Percentiles rank a stretch among this genome's conserved stretches.
These are phyloP conservation scores for Hymenopus coronatus DNA, from an alignment of 2,888 invertebrate species.

Conservation along the genomic window DNA sequence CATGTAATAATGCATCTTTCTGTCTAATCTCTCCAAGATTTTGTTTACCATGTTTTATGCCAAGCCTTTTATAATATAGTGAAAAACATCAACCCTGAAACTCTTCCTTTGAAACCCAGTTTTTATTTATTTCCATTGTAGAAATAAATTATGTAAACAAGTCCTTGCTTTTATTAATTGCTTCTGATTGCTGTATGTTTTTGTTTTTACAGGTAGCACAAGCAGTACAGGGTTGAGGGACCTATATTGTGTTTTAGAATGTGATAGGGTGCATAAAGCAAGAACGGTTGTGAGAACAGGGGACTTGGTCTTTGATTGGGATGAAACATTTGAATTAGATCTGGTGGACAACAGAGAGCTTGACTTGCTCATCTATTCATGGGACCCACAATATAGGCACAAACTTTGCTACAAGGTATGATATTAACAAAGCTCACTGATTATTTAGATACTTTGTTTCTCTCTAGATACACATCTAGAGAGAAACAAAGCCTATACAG, in stretches of 20 bases:
- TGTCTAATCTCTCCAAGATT: no score
- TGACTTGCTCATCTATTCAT: slow-evolving; percentile 95
- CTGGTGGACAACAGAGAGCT: slow-evolving; percentile 91
- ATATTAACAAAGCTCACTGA: neutral
- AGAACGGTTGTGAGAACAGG: slow-evolving; percentile 94
- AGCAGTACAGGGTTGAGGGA: slow-evolving; percentile 63
- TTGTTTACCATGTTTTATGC: no score
- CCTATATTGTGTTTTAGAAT: slow-evolving; percentile 96
- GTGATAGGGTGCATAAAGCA: slow-evolving; percentile 94
- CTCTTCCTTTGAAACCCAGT: no score
- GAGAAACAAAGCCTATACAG: no score
- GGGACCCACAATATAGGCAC: slow-evolving; percentile 98
- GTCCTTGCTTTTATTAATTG: no score
- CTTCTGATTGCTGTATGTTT: no score
- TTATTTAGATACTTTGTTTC: neutral
- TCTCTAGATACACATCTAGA: neutral
- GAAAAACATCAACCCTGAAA: no score
- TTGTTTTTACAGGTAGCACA: slow-evolving; percentile 44
- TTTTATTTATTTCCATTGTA: no score
- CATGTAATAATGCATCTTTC: no score
- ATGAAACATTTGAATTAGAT: slow-evolving; percentile 97
- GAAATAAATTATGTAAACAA: no score
- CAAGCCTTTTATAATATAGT: no score
- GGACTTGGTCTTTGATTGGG: slow-evolving; percentile 97
- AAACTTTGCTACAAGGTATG: slow-evolving; percentile 81